These are phyloP conservation scores for Eulithis prunata DNA, from an alignment of 2,888 invertebrate genomes.

Conservation along the genomic window DNA sequence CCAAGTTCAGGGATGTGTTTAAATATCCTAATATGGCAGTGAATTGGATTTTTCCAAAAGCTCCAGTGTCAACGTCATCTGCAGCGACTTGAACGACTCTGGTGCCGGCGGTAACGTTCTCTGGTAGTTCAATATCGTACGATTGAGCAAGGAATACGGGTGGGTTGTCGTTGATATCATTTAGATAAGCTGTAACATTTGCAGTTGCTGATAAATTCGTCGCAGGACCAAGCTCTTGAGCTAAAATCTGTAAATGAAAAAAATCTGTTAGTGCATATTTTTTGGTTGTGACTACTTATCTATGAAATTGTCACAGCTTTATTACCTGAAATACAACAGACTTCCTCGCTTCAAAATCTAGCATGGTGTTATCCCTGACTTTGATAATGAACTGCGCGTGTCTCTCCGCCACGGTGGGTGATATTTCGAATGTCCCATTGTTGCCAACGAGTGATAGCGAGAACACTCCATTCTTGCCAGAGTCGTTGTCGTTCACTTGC, in stretches of 20 bases:
- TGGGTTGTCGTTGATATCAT: conserved; percentile 95
- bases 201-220: conserved; percentile 90
- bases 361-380: conserved; percentile 91
- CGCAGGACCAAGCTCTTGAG: conserved; percentile 91
- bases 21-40: conserved; percentile 90
- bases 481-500: conserved; percentile 90
- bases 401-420: conserved; percentile 92
- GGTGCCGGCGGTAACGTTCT: conserved; percentile 91
- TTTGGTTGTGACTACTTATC: neutral
- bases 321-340: conserved; percentile 89
- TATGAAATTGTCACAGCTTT: neutral
- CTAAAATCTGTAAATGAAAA: conserved; percentile 84
- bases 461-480: conserved; percentile 93
- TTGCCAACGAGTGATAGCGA: conserved; percentile 90
- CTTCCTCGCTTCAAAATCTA: conserved; percentile 93
- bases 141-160: conserved; percentile 90
- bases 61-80: conserved; percentile 91
- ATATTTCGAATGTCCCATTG: conserved; percentile 95
- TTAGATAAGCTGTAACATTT: conserved; percentile 91
- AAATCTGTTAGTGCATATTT: neutral
- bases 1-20: conserved; percentile 90
- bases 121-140: conserved; percentile 91
- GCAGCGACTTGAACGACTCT: conserved; percentile 91
- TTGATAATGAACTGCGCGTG: conserved; percentile 91
- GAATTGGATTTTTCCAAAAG: conserved; percentile 91